phyloP scores from a whole-genome alignment of 2,113 vertebrate genomes.

The Orycteropus afer region DNA sequence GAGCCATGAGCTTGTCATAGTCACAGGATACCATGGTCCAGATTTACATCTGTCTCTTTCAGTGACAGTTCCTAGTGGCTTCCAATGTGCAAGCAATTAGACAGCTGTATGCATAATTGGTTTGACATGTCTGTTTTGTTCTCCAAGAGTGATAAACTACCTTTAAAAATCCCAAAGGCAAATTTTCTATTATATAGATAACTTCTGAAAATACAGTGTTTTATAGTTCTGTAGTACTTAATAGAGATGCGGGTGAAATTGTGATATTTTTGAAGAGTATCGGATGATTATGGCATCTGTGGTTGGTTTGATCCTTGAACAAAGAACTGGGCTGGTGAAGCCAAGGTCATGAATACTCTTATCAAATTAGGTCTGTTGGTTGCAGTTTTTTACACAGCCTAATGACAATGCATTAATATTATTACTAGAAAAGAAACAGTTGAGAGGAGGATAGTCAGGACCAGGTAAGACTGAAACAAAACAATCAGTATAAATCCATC shows the following conservation, averaged over 20 bases:
- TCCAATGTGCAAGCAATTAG: slow-evolving; percentile 75
- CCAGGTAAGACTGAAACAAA: background rate
- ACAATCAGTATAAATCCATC: background rate
- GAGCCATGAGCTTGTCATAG: background rate
- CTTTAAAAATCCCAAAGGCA: slow-evolving; percentile 24
- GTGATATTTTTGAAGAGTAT: background rate
- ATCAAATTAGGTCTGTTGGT: background rate
- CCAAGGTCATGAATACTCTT: background rate
- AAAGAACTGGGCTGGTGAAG: background rate
- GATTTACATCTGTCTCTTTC: slow-evolving; percentile 24
- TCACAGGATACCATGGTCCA: background rate
- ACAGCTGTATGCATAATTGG: slow-evolving; percentile 42
- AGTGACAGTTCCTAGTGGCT: slow-evolving; percentile 53
- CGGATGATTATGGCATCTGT: background rate
- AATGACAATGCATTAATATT: background rate
- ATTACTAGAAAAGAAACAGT: background rate
- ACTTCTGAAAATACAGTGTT: background rate
- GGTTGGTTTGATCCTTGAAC: background rate
- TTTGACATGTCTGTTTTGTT: slow-evolving; percentile 50
- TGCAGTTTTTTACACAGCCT: background rate
- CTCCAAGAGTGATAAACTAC: slow-evolving; percentile 28
- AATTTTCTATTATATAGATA: background rate
- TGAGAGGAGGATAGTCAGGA: background rate
- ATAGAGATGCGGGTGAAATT: background rate
- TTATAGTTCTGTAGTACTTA: background rate